Base-by-base conservation (phyloP, 1,140 invertebrate genomes). In the Ylistrum balloti region DNA sequence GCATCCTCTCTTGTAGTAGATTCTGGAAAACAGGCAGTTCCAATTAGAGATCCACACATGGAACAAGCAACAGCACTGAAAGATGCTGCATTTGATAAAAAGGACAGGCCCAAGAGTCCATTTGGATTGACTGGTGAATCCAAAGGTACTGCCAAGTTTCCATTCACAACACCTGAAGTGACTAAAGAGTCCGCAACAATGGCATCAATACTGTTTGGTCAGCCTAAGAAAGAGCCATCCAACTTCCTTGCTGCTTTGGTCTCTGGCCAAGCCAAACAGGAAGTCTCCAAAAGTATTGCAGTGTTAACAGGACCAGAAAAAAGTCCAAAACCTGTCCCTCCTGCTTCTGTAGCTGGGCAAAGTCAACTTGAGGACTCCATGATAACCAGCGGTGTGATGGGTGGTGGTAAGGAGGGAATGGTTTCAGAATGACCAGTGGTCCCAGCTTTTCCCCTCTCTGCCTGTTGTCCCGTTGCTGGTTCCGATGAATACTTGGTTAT, bases 371-470 rank as follows among this genome's bases (percentile, higher is more conserved):
- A 74, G 2, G 56, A 22, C 56, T 74, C 56, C 5, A 74, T 28
- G 56, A 74, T 74, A 74, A n/a, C 56, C n/a, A 74, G 56, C n/a
- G n/a, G 56, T 74, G 28, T 74, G 56, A 74, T 74, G 56, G 56
- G 56, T 28, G 56, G 56, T 74, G 56, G 56, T 74, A 74, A 74
- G 56, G 56, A 74, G n/a, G 56, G 56, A 74, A 74, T 74, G 56
- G 13, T 22, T 3, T 74, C 9, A 5, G 22, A 5, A 38, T 38
- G 35, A 38, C 35, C 5, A 38, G 56, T 74, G 56, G 56, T 74
- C 56, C 56, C 56, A 28, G 56, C 56, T 74, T 74, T 28, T 74
- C n/a, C 56, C 56, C 22, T 74, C 22, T 74, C 22, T 74, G n/a
- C 41, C 41, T 45, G 41, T 17, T 45, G 41, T 45, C 41, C 35